Evolutionary conservation across 1,140 invertebrate genomes (phyloP).

Genomic region (Trachymyrmex septentrionalis): DNA sequence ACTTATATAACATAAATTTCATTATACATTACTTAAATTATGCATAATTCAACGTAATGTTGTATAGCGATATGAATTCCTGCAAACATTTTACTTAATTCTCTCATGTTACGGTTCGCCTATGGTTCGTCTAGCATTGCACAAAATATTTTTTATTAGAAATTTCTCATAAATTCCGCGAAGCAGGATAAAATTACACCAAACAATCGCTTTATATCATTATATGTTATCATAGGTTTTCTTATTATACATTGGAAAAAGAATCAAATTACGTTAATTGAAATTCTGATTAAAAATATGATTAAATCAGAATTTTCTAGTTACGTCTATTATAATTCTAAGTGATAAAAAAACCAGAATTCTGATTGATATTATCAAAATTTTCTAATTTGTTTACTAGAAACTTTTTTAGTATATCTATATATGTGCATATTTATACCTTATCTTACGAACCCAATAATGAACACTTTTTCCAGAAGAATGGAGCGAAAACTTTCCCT

Average conservation of each 20-base stretch:
- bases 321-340: too few relatives aligned
- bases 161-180: not conserved
- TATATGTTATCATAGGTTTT: not conserved
- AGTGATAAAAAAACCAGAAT: too few relatives aligned
- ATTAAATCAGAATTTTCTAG: too few relatives aligned
- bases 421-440: too few relatives aligned
- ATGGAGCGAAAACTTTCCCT: constrained; percentile 85
- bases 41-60: not conserved
- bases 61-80: not conserved
- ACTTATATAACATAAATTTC: constrained; percentile 22
- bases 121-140: not conserved
- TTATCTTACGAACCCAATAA: not conserved
- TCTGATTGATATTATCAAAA: too few relatives aligned
- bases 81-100: constrained; percentile 24
- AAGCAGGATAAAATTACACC: not conserved
- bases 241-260: not conserved
- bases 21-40: not conserved
- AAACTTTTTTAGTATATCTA: too few relatives aligned
- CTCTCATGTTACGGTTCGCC: constrained; percentile 33
- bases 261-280: too few relatives aligned
- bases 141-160: not conserved
- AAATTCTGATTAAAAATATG: too few relatives aligned
- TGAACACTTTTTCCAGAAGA: constrained; percentile 79
- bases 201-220: not conserved
- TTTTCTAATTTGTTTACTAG: too few relatives aligned